Evolutionary conservation across 2,888 invertebrate genomes (phyloP), one percentile per base, ranked within the genome.

Genomic region (Brassicogethes aeneus): DNA sequence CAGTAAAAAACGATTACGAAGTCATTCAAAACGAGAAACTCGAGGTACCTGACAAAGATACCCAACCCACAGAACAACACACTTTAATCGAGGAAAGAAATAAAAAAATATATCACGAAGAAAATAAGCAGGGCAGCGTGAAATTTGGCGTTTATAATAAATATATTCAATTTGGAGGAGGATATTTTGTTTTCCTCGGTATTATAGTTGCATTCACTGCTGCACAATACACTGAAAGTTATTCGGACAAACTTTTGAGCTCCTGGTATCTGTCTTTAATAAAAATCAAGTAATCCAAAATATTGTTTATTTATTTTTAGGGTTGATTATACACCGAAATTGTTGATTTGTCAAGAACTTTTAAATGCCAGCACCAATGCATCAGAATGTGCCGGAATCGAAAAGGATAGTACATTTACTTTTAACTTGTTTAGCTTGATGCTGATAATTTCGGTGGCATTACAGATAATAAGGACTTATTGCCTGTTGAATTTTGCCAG

Each of bases 151-250:
- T 58, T 31, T 61, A 60, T 41, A 47, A 40, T 29, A 56, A 52
- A 45, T 61, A 61, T 43, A 41, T 61, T n/a, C 37, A 45, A 8
- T 56, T 46, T 40, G 59, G 59, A 13, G 55, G 56, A 23, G 56
- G 57, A 17, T 34, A 10, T 5, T 10, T 23, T 5, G 10, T 23
- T 5, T 23, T 23, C 10, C 5, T 23, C 10, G 5, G 5, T 7
- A 23, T 23, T 10, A 5, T 23, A 5, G 10, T 51, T 1, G 17
- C 57, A 5, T 56, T 50, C 16, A 34, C 53, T 1, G 7, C 44
- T 5, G 46, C 52, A 3, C 61, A 60, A 40, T 34, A 41, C 3
- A 34, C 35, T 5, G 38, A 34, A 8, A 44, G 41, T 39, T 46
- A 44, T 15, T 41, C 41, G 29, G 46, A 46, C 8, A 39, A 43